These are phyloP conservation scores for Clivina fossor DNA, from an alignment of 2,888 invertebrate species.

Conservation along the genomic window DNA sequence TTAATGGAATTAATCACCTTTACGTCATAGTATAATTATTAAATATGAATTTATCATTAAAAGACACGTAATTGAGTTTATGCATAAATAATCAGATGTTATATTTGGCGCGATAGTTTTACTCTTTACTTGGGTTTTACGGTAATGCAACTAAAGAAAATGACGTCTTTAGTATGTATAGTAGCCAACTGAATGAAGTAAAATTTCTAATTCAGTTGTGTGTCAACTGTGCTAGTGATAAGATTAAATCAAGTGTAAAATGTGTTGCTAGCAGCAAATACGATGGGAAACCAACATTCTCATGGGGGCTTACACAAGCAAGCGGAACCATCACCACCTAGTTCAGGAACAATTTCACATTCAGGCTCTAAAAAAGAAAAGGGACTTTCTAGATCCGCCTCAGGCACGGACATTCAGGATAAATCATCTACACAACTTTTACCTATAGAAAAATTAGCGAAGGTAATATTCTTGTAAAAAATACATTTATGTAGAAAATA, in stretches of 20 bases:
- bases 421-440: constrained; percentile 64
- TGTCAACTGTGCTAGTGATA: background rate
- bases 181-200: too few relatives aligned
- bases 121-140: too few relatives aligned
- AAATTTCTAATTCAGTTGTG: constrained; percentile 1
- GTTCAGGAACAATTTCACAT: constrained; percentile 53
- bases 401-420: constrained; percentile 68
- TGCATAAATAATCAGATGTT: too few relatives aligned
- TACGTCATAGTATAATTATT: too few relatives aligned
- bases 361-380: constrained; percentile 55
- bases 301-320: constrained; percentile 44
- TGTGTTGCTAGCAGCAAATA: constrained; percentile 36
- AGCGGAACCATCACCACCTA: constrained; percentile 42
- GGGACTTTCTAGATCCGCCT: constrained; percentile 63
- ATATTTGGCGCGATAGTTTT: too few relatives aligned
- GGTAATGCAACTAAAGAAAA: too few relatives aligned
- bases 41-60: too few relatives aligned
- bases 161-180: too few relatives aligned
- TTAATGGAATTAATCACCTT: too few relatives aligned
- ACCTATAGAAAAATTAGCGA: constrained; percentile 75
- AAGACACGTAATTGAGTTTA: too few relatives aligned
- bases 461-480: constrained; percentile 60
- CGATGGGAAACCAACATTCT: constrained; percentile 52
- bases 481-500: too few relatives aligned
- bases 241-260: constrained; percentile 23